These are phyloP conservation scores for Drosophila kikkawai DNA, from an alignment of 1,140 invertebrate species.

Conservation along the genomic window DNA sequence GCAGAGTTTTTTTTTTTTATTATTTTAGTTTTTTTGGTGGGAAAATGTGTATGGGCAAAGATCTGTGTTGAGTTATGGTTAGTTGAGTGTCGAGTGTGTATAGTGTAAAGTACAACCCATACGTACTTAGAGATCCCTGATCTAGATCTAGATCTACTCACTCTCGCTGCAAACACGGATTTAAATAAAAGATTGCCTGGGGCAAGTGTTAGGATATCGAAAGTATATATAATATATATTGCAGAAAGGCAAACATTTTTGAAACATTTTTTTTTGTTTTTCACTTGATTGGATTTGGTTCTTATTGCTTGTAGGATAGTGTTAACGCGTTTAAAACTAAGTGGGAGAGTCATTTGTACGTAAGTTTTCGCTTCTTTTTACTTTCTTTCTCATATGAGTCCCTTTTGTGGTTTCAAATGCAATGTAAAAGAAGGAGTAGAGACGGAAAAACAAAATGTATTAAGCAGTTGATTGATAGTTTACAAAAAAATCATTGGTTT, in stretches of 20 bases:
- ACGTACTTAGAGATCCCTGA: conserved; percentile 50
- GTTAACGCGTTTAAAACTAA: conserved; percentile 65
- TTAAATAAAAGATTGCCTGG: conserved; percentile 56
- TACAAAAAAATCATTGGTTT: conserved; percentile 55
- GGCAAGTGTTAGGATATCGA: conserved; percentile 49
- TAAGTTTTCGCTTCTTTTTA: conserved; percentile 84
- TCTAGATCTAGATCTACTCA: conserved; percentile 42
- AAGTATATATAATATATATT: conserved; percentile 51
- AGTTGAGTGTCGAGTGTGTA: conserved; percentile 15
- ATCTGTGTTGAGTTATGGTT: conserved; percentile 26
- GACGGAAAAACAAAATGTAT: conserved; percentile 83
- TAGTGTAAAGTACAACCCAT: conserved; percentile 30
- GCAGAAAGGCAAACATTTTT: conserved; percentile 46
- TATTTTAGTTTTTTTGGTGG: conserved; percentile 5
- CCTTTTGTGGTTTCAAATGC: conserved; percentile 83
- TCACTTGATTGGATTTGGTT: conserved; percentile 45
- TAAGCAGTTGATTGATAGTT: conserved; percentile 77
- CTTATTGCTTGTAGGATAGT: conserved; percentile 36
- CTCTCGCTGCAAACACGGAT: conserved; percentile 51
- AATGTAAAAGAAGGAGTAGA: conserved; percentile 84
- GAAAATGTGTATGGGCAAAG: conserved; percentile 31
- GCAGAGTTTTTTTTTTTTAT: conserved; percentile 10
- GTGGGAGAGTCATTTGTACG: conserved; percentile 72
- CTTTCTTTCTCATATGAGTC: conserved; percentile 85
- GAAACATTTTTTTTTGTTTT: conserved; percentile 28